Evolutionary conservation across 2,797 vertebrate genomes (phyloP), one percentile per base, ranked within the genome.

Genomic region (Cyclopterus lumpus): DNA sequence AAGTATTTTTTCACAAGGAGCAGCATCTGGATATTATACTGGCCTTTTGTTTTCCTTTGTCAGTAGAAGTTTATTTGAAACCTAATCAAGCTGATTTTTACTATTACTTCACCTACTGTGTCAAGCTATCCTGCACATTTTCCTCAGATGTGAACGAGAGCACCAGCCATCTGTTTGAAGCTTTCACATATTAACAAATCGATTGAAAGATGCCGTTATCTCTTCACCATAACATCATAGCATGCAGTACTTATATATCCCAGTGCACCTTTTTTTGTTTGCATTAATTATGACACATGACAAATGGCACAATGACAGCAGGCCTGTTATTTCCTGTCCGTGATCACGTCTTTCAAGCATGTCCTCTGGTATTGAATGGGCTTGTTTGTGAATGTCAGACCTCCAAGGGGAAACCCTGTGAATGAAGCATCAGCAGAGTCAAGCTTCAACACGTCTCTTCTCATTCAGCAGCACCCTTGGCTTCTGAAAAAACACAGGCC

Each of bases 361-460:
- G 75, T 76, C 75, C 70, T 70, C 70, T 51, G 79, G 22, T 60
- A 30, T 85, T 89, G 81, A 90, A 84, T 79, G 70, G 85, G 71
- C 84, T 81, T 91, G 89, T 93, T 88, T 90, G 77, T 82, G 82
- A 81, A 77, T 49, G 67, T 75, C 68, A 55, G 80, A 85, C 86
- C 88, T 91, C 80, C 81, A 81, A 83, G 82, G 80, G 22, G 77
- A 84, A 84, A 82, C 73, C 78, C 71, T 54, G 74, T 70, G 86
- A 91, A 88, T 79, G 82, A 88, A 75, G 81, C 84, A 75, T 91
- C 87, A 60, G 81, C 83, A 78, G 26, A 83, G 86, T 95, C 94
- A 91, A 83, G 94, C 91, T 87, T 77, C 60, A 71, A 93, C 94
- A 92, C 49, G 95, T 91, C 82, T 77, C 74, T 38, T 71, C 81